Conservation (phyloP, 2,888 invertebrate species). For the Apamea sordens region DNA sequence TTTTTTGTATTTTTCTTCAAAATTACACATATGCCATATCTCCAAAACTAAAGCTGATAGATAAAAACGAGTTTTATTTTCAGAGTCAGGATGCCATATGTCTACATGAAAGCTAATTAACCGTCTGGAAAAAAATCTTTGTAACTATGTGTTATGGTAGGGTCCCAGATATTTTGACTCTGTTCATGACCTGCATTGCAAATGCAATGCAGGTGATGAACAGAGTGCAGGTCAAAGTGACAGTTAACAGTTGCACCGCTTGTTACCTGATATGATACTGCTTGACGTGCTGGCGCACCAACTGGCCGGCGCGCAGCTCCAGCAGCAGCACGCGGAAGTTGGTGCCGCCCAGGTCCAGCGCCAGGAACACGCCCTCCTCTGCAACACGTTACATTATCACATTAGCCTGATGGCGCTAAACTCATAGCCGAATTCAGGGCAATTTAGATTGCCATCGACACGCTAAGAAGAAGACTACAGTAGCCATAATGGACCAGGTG, state of each 20-base stretch:
- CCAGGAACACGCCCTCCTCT: slow-evolving; percentile 94
- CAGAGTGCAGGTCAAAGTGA: neutral
- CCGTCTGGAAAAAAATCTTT: too few relatives aligned
- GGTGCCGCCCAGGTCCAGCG: slow-evolving; percentile 95
- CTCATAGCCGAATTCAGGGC: neutral
- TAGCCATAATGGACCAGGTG: neutral
- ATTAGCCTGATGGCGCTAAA: neutral
- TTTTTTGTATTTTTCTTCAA: too few relatives aligned
- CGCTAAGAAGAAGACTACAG: neutral
- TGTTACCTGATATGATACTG: slow-evolving; percentile 90
- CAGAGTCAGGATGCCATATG: too few relatives aligned
- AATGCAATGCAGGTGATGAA: too few relatives aligned
- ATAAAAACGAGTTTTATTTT: too few relatives aligned
- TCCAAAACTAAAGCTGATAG: too few relatives aligned
- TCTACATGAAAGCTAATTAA: too few relatives aligned
- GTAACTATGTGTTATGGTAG: too few relatives aligned
- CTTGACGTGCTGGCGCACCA: slow-evolving; percentile 91
- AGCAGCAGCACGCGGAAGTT: slow-evolving; percentile 94
- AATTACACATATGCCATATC: too few relatives aligned
- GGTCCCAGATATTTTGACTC: too few relatives aligned
- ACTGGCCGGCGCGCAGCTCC: slow-evolving; percentile 89
- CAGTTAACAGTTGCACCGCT: neutral
- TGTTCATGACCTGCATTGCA: too few relatives aligned
- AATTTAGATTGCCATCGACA: neutral
- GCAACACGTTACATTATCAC: slow-evolving; percentile 40